Evolutionary conservation across 2,113 vertebrate species (phyloP), one percentile per base, ranked within the genome.

Genomic region (Oncorhynchus tshawytscha): DNA sequence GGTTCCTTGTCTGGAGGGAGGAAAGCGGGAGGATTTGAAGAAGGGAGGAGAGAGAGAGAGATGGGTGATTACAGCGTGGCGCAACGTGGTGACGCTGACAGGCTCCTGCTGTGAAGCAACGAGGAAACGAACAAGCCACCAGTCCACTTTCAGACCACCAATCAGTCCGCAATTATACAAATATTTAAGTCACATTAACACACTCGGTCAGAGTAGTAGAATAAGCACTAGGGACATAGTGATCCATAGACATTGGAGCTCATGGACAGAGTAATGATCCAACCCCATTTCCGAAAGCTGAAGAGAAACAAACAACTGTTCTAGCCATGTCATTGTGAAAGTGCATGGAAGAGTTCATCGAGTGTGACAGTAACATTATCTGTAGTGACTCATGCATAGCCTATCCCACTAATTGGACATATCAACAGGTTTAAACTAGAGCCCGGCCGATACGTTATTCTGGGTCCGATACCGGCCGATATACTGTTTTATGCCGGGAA

Each of bases 1-100:
- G 73, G 72, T 27, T 90, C 85, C 8, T 22, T 71, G 81, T 25
- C 73, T 25, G 75, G 22, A 77, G n/a, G 67, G 31, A 24, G 60
- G n/a, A 3, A 77, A 13, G 65, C 27, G 27, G 60, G 5, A 3
- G 22, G 29, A 39, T 3, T 29, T 39, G 68, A 48, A 7, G 34
- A 4, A 57, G 22, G 34, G 34, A 34, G 34, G 34, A 34, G 6
- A 34, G 27, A 27, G 27, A 27, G 34, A 34, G 34, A 70, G 11
- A 72, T n/a, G 48, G 67, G 57, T 57, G 13, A 78, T 59, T 76
- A 45, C 49, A 75, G 22, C 8, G 8, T 11, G 8, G 2, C 5
- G 45, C 73, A 78, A 34, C 49, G n/a, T 60, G 18, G 29, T 20
- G 45, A 60, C 48, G n/a, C 64, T 60, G 1, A 18, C 67, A 48